Conservation (phyloP, 2,888 invertebrate species). For the Pasiphila rectangulata region DNA sequence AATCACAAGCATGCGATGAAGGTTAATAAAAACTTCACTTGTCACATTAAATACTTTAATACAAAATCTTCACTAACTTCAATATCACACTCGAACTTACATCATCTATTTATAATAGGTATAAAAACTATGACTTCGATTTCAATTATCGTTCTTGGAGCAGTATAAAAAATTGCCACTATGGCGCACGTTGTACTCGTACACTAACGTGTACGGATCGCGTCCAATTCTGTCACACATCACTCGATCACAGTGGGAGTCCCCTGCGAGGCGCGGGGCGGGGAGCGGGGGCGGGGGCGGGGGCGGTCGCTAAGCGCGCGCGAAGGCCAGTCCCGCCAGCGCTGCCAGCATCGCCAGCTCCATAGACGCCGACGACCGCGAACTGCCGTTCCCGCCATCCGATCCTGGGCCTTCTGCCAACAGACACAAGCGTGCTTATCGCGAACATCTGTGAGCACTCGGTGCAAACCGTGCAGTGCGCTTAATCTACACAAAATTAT, state of each 20-base stretch:
- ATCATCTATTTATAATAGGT: conserved; percentile 80
- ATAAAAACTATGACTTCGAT: conserved; percentile 81
- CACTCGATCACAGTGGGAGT: conserved; percentile 68
- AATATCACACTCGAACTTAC: conserved; percentile 81
- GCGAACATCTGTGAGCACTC: conserved; percentile 24
- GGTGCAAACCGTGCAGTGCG: conserved; percentile 25
- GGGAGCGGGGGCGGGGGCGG: not conserved
- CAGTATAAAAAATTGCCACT: conserved; percentile 71
- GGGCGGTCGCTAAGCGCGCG: conserved; percentile 35
- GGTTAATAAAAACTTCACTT: conserved; percentile 34
- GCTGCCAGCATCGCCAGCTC: conserved; percentile 33
- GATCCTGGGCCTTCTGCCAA: conserved; percentile 45
- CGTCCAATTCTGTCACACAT: conserved; percentile 61
- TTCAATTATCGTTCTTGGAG: conserved; percentile 76
- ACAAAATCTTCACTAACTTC: conserved; percentile 74
- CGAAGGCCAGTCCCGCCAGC: conserved; percentile 36
- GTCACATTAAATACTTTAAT: conserved; percentile 73
- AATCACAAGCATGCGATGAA: conserved; percentile 5
- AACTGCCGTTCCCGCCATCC: conserved; percentile 43
- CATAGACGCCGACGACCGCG: conserved; percentile 31
- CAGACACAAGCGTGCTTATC: conserved; percentile 33
- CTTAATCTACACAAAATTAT: conserved; percentile 7
- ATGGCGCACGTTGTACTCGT: conserved; percentile 69
- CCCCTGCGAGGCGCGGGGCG: conserved; percentile 54
- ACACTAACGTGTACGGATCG: conserved; percentile 65